These are phyloP conservation scores for Dinocampus coccinellae DNA, from an alignment of 2,888 invertebrate genomes.

Conservation along the genomic window DNA sequence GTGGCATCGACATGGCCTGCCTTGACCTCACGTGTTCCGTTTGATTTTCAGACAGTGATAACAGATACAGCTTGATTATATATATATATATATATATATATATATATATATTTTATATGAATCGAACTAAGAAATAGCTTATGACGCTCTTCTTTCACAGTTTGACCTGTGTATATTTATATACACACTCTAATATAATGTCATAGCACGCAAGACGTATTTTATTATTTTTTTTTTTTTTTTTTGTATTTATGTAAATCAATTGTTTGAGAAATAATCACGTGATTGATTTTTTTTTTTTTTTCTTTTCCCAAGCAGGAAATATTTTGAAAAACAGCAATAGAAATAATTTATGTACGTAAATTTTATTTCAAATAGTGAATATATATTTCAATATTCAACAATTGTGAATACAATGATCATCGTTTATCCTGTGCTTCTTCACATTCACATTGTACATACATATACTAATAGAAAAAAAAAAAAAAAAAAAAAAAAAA, in stretches of 20 bases:
- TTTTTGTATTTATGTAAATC: slow-evolving; percentile 12
- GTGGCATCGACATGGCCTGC: slow-evolving; percentile 54
- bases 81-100: neutral
- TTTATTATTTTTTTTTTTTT: too few species aligned
- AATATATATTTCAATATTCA: neutral
- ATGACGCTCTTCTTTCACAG: slow-evolving; percentile 46
- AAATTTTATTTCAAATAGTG: too few species aligned
- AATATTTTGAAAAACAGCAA: too few species aligned
- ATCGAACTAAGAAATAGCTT: slow-evolving; percentile 36
- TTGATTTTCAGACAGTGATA: slow-evolving; percentile 51
- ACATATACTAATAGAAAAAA: too few species aligned
- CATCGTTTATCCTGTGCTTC: neutral
- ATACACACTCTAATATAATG: slow-evolving; percentile 22
- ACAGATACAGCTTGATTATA: slow-evolving; percentile 42
- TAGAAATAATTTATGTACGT: too few species aligned
- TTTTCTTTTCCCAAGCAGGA: neutral
- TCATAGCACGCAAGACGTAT: slow-evolving; percentile 25
- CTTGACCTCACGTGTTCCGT: slow-evolving; percentile 56
- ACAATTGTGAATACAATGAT: slow-evolving; percentile 1
- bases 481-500: too few species aligned
- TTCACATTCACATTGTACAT: neutral
- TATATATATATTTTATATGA: slow-evolving; percentile 40
- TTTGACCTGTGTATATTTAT: slow-evolving; percentile 28
- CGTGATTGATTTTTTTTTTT: neutral
- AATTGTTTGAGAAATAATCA: neutral